Evolutionary conservation across 2,888 invertebrate species (phyloP), one percentile per base, ranked within the genome.

Genomic region (Idaea aversata): DNA sequence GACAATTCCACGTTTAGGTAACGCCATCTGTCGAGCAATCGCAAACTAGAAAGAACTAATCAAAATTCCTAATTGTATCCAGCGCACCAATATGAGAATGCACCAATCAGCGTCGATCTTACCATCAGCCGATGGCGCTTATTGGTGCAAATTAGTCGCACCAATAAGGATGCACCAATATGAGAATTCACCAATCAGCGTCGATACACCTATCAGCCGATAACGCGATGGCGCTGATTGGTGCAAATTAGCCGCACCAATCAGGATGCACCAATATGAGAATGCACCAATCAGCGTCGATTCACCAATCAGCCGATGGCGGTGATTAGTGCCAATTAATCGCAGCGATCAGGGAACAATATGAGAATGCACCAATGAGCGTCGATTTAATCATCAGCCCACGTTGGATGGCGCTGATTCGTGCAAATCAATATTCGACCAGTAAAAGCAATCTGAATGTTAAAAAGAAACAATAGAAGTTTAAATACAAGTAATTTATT

Each of bases 401-500:
- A 10, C 7, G n/a, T n/a, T n/a, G 3, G 25, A 25, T 25, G 10
- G 47, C 2, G 47, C 47, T 47, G 47, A 47, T 47, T 47, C 6
- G 47, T 47, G 10, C 47, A 47, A 47, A 47, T 3, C 1, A 2
- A 7, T 47, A 5, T 13, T 47, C 13, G 47, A 13, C 7, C 25
- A 25, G 25, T 25, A 47, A 47, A 10, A 47, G 47, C 47, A 47
- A 47, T 47, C 47, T 13, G 47, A 47, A 47, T 47, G 47, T 13
- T 47, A 70, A 71, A 72, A 65, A 67, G 66, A 74, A 61, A 70
- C 60, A 57, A 72, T 63, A 63, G 67, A 72, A 73, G 72, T 73
- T 25, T 65, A 76, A 74, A 72, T 68, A 75, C 71, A 72, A 71
- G 16, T 73, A 69, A 72, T 75, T 78, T 76, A 78, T 77, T 74